phyloP scores from a whole-genome alignment of 1,140 invertebrate species.

The Ylistrum balloti region DNA sequence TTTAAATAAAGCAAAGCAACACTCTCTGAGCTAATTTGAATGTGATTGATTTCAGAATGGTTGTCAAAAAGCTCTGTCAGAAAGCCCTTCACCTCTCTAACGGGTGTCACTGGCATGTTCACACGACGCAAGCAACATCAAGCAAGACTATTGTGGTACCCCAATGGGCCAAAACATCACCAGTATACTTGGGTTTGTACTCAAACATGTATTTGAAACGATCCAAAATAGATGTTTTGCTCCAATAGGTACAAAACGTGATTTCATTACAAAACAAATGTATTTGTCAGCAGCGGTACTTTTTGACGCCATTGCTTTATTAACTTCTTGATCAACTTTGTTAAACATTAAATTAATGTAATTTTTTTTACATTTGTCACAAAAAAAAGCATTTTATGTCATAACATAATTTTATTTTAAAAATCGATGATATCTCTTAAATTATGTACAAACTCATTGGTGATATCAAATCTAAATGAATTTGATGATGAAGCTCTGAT shows the following conservation, averaged over 20 bases:
- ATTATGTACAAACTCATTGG: neutral
- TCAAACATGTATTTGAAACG: too few relatives aligned
- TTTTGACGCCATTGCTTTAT: too few relatives aligned
- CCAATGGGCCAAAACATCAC: constrained; percentile 1
- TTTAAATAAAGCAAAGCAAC: constrained; percentile 41
- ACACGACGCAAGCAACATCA: constrained; percentile 16
- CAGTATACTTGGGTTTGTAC: neutral
- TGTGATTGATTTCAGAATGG: neutral
- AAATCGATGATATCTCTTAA: too few relatives aligned
- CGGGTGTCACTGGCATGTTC: neutral
- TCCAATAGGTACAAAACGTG: too few relatives aligned
- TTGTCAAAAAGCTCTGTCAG: constrained; percentile 12
- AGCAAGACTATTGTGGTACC: constrained; percentile 7
- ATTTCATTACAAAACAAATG: too few relatives aligned
- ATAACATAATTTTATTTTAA: too few relatives aligned
- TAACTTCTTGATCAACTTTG: too few relatives aligned
- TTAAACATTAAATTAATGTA: too few relatives aligned
- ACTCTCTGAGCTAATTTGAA: constrained; percentile 19
- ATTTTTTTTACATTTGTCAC: too few relatives aligned
- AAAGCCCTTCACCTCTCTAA: constrained; percentile 33
- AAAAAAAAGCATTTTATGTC: too few relatives aligned
- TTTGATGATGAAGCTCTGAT: constrained; percentile 4
- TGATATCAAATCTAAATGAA: constrained; percentile 3
- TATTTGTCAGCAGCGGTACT: too few relatives aligned
- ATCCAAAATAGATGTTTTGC: too few relatives aligned